Evolutionary conservation across 2,888 invertebrate species (phyloP).

Genomic region (Pseudoips prasinana): DNA sequence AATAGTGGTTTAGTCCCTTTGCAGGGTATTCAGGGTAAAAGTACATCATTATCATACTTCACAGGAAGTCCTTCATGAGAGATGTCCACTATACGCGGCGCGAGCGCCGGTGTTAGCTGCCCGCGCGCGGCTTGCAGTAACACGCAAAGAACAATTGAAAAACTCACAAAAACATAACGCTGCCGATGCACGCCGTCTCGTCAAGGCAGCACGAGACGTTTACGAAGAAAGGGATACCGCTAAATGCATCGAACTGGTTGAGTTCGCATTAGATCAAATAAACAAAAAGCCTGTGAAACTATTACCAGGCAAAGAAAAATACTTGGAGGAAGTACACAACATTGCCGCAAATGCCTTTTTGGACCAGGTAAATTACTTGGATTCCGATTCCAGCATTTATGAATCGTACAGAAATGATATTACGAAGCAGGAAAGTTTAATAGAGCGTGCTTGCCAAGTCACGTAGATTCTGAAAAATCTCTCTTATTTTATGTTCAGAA

Average conservation of each 20-base stretch:
- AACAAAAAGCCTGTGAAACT: conserved; percentile 52
- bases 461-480: conserved; percentile 34
- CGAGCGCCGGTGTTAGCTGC: conserved; percentile 56
- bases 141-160: conserved; percentile 54
- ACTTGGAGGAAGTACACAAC: conserved; percentile 56
- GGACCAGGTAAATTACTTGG: conserved; percentile 68
- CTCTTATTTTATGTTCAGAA: conserved; percentile 50
- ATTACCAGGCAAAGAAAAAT: conserved; percentile 65
- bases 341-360: conserved; percentile 63
- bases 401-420: conserved; percentile 22
- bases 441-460: conserved; percentile 35
- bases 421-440: conserved; percentile 18
- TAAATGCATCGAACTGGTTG: conserved; percentile 63
- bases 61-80: conserved; percentile 63
- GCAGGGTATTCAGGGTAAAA: no score
- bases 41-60: no score
- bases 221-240: conserved; percentile 55
- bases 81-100: conserved; percentile 66
- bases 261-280: conserved; percentile 71
- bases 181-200: conserved; percentile 58
- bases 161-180: conserved; percentile 58
- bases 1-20: no score
- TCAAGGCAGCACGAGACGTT: conserved; percentile 44
- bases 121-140: conserved; percentile 48
- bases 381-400: conserved; percentile 20